Evolutionary conservation across 2,888 invertebrate genomes (phyloP), one percentile per base, ranked within the genome.

Genomic region (Lomographa bimaculata): DNA sequence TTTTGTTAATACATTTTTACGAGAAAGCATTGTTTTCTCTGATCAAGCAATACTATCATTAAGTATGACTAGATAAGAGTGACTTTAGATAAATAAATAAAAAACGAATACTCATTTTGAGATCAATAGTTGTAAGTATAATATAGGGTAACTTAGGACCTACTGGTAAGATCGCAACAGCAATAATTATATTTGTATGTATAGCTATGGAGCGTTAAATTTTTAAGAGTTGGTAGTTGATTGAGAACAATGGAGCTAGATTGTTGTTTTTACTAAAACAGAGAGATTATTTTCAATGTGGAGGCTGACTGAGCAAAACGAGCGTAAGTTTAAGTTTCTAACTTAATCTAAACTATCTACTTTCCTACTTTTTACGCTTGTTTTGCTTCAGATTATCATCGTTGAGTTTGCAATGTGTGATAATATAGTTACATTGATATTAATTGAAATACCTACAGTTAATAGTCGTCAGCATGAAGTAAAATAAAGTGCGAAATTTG

Each of bases 111-210:
- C 85, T 85, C 85, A 83, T 76, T 81, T 81, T 80, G 80, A 85
- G 84, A 82, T 82, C 73, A 77, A 71, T 84, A 79, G 83, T 81
- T 79, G n/a, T n/a, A n/a, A 78, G 80, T 81, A 78, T 60, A 67
- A 57, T n/a, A 58, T 60, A 71, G 71, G 10, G 3, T 43, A 71
- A 69, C 64, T 45, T 38, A n/a, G n/a, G n/a, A n/a, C n/a, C n/a
- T n/a, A 27, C 33, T 44, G 14, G 24, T 54, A 73, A 75, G 72
- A 78, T 79, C 82, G 85, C 87, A 71, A 85, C 86, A 89, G 89
- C 87, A 89, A 89, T 89, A 89, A 87, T 41, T 85, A 84, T 84
- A 86, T 85, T 85, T 89, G 87, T 89, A 87, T 85, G 80, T 82
- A 83, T 77, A 83, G 86, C 86, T 86, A 87, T 81, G 79, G 86